A percentile compares a stretch with the other conserved stretches of the same genome.
These are phyloP conservation scores for Synergus gifuensis DNA, from an alignment of 2,888 invertebrate species.

Conservation along the genomic window DNA sequence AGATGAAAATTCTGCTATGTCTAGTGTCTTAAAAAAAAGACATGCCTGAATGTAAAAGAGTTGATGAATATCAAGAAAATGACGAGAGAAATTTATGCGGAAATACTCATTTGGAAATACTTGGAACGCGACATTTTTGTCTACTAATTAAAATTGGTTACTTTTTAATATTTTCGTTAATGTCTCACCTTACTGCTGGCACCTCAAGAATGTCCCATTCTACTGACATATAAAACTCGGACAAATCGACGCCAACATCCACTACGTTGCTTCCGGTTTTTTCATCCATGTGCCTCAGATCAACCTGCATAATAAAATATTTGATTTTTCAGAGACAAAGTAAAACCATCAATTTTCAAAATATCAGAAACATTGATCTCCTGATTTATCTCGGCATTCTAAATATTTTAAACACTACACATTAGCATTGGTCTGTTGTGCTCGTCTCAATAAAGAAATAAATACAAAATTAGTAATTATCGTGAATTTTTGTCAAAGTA, in stretches of 20 bases:
- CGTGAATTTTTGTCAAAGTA: no score
- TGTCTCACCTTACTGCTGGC: constrained; percentile 90
- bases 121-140: not conserved
- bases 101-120: no score
- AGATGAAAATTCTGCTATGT: constrained; percentile 39
- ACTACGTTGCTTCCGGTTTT: constrained; percentile 93
- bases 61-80: not conserved
- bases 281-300: constrained; percentile 95
- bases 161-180: constrained; percentile 11
- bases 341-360: constrained; percentile 15
- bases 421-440: constrained; percentile 2
- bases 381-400: constrained; percentile 32
- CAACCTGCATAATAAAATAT: constrained; percentile 83
- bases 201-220: constrained; percentile 99
- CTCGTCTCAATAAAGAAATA: not conserved
- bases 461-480: not conserved
- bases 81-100: no score
- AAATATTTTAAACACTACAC: constrained; percentile 38
- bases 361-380: constrained; percentile 10
- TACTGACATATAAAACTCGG: constrained; percentile 98
- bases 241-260: constrained; percentile 96
- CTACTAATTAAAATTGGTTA: not conserved
- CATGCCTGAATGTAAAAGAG: not conserved
- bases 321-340: constrained; percentile 8
- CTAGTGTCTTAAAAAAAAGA: not conserved